These are phyloP conservation scores for Agelastica alni DNA, from an alignment of 2,888 invertebrate species.

Conservation along the genomic window DNA sequence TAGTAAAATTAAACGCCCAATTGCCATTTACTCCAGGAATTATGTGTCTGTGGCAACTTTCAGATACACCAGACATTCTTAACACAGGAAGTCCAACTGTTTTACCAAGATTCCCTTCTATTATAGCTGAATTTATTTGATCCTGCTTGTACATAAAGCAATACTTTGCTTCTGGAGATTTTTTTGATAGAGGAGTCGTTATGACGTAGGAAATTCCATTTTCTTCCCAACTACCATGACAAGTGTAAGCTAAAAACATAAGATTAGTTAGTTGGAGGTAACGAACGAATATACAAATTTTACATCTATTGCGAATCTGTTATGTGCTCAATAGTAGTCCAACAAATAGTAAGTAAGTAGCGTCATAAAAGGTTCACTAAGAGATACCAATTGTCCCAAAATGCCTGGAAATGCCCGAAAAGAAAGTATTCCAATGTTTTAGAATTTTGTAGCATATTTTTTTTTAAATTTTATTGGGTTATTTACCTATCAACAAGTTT, in stretches of 20 bases:
- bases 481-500: too few relatives aligned
- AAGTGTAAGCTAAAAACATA: constrained; percentile 65
- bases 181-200: constrained; percentile 63
- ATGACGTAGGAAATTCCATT: constrained; percentile 68
- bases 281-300: too few relatives aligned
- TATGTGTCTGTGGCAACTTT: constrained; percentile 63
- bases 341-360: too few relatives aligned
- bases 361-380: too few relatives aligned
- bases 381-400: too few relatives aligned
- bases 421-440: too few relatives aligned
- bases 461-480: too few relatives aligned
- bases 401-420: too few relatives aligned
- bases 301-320: too few relatives aligned
- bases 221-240: constrained; percentile 75
- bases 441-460: too few relatives aligned
- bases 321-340: too few relatives aligned
- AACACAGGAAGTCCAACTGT: constrained; percentile 47
- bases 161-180: constrained; percentile 61
- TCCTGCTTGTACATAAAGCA: constrained; percentile 66
- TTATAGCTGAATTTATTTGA: constrained; percentile 39
- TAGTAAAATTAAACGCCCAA: constrained; percentile 70
- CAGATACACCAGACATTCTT: constrained; percentile 61
- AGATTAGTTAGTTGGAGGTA: too few relatives aligned
- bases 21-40: constrained; percentile 61
- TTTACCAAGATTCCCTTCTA: constrained; percentile 43